These are phyloP conservation scores for Struthio camelus DNA, from an alignment of 2,113 vertebrate genomes.

Conservation along the genomic window DNA sequence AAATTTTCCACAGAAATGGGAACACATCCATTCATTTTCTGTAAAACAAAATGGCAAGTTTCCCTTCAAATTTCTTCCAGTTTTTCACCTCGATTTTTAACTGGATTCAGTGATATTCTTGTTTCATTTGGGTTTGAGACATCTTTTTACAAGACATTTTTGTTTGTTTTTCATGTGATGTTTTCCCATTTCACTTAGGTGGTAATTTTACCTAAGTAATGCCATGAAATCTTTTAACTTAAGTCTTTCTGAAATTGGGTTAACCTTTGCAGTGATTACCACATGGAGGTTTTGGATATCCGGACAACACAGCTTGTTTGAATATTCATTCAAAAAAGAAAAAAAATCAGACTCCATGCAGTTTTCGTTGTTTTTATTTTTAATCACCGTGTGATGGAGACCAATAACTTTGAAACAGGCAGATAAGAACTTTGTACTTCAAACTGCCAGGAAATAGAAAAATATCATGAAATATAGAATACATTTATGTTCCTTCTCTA, in stretches of 20 bases:
- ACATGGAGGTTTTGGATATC: not conserved
- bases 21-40: constrained; percentile 54
- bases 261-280: not conserved
- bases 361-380: not conserved
- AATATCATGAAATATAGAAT: not conserved
- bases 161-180: constrained; percentile 2
- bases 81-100: constrained; percentile 39
- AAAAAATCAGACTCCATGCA: not conserved
- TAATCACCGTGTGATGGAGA: not conserved
- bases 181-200: constrained; percentile 22
- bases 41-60: constrained; percentile 57
- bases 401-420: not conserved
- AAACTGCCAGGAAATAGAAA: not conserved
- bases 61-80: constrained; percentile 42
- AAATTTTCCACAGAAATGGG: constrained; percentile 57
- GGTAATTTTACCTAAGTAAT: constrained; percentile 2
- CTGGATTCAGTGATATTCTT: constrained; percentile 6
- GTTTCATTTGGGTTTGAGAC: constrained; percentile 15
- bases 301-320: not conserved
- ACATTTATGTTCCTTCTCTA: not conserved
- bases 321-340: not conserved
- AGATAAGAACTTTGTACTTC: not conserved
- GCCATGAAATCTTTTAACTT: not conserved
- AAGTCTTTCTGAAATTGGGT: not conserved
- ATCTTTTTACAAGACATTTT: not conserved